These are phyloP conservation scores for Urocyon cinereoargenteus DNA, from an alignment of 2,797 vertebrate genomes.

Conservation along the genomic window DNA sequence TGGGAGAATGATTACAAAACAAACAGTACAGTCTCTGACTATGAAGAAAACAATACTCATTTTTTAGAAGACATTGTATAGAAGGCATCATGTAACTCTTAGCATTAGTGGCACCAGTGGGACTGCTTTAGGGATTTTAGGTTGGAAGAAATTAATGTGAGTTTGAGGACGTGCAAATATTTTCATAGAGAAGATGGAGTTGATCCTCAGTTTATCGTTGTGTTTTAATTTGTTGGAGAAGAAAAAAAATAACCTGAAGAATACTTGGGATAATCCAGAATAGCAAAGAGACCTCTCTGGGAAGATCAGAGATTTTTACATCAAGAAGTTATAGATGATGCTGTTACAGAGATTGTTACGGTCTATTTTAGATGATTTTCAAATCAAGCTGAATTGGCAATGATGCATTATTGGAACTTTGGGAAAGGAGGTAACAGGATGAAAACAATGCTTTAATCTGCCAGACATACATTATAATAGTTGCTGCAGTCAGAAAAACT, in stretches of 20 bases:
- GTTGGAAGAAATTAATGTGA: slow-evolving; percentile 26
- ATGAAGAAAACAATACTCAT: neutral
- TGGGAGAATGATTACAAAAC: slow-evolving; percentile 8
- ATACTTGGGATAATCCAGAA: neutral
- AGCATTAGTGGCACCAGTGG: neutral
- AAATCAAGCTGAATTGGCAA: neutral
- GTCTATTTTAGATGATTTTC: slow-evolving; percentile 5
- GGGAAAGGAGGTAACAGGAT: neutral
- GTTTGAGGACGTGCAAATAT: neutral
- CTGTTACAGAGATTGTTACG: neutral
- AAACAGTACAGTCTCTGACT: neutral
- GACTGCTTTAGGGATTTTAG: neutral
- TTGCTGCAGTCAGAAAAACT: slow-evolving; percentile 21
- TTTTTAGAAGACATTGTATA: neutral
- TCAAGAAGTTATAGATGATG: neutral
- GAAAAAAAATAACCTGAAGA: neutral
- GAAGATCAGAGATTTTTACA: slow-evolving; percentile 6
- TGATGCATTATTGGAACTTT: slow-evolving; percentile 36
- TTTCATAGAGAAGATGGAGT: neutral
- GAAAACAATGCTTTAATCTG: slow-evolving; percentile 5
- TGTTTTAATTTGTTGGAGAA: slow-evolving; percentile 27
- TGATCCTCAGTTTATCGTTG: neutral
- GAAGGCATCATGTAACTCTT: neutral
- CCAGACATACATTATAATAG: neutral
- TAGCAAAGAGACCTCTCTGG: neutral